Conservation (phyloP, 2,888 invertebrate genomes). For the Mythimna impura region DNA sequence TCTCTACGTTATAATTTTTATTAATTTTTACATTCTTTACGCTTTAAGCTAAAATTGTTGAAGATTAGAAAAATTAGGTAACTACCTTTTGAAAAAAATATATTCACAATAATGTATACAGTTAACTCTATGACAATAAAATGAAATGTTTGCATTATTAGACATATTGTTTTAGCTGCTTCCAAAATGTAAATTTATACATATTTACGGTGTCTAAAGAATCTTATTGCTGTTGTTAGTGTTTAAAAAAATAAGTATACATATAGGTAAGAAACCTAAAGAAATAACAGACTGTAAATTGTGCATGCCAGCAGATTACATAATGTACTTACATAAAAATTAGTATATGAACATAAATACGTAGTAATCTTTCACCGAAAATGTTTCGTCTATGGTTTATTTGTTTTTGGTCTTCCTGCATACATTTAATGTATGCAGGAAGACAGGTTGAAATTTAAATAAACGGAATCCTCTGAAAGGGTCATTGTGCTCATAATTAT, state of each 20-base stretch:
- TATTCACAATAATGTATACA: background rate
- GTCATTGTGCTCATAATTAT: background rate
- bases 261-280: background rate
- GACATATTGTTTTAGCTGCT: constrained; percentile 32
- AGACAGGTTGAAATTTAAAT: background rate
- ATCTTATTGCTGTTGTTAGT: constrained; percentile 36
- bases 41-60: constrained; percentile 34
- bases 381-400: too few species aligned
- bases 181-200: constrained; percentile 29
- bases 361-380: background rate
- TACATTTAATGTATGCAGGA: background rate
- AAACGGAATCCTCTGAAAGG: background rate
- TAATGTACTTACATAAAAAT: background rate
- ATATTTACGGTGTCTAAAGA: constrained; percentile 35
- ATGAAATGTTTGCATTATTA: constrained; percentile 5
- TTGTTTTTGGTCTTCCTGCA: background rate
- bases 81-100: background rate
- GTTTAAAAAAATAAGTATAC: constrained; percentile 16
- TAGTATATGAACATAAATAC: background rate
- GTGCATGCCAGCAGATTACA: constrained; percentile 25
- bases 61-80: constrained; percentile 13
- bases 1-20: constrained; percentile 36
- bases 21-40: constrained; percentile 50
- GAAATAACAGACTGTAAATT: constrained; percentile 31
- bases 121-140: constrained; percentile 41